Base-by-base conservation (phyloP, 2,113 vertebrate genomes). In the Callaeas wilsoni region DNA sequence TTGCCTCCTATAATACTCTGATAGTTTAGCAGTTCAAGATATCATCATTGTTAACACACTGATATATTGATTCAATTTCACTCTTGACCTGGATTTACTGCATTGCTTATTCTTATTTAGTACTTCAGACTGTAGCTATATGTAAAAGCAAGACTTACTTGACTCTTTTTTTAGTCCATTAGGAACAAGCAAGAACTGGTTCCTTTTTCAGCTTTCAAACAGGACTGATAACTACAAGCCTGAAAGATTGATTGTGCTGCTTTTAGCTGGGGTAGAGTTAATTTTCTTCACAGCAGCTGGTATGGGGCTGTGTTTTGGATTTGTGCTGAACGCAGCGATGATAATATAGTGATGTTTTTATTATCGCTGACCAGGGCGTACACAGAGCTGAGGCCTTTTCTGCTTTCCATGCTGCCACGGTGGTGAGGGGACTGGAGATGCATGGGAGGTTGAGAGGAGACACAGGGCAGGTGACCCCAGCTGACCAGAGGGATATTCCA, bases 1-100 rank as follows among this genome's bases (percentile, higher is more conserved):
- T 93, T 91, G 81, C 89, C 84, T 82, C 81, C 91, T 87, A 50
- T 95, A 95, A 94, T 71, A 81, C 74, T 74, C 55, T 82, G 87
- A 94, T 71, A 93, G 95, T 69, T 95, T 87, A 96, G 77, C 74
- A 96, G 84, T 91, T 97, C 81, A 75, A 79, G 81, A 46, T 81
- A 94, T 52, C 76, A 88, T 76, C 83, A 52, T 50, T 91, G 68
- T 94, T 96, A 96, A 94, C 80, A 92, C 57, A 74, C 80, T 84
- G 84, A 94, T 86, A 84, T 37, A 96, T 65, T 1, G 20, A 87
- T 68, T 63, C 91, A 86, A 11, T 95, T 94, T 95, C 70, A 87
- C 77, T 94, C 55, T 81, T 95, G 96, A 95, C 91, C 93, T 87
- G 69, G 65, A 96, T 96, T 94, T 95, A 95, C 74, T 75, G 69